Evolutionary conservation across 2,113 vertebrate species (phyloP).

Genomic region (Megaceryle torquata): DNA sequence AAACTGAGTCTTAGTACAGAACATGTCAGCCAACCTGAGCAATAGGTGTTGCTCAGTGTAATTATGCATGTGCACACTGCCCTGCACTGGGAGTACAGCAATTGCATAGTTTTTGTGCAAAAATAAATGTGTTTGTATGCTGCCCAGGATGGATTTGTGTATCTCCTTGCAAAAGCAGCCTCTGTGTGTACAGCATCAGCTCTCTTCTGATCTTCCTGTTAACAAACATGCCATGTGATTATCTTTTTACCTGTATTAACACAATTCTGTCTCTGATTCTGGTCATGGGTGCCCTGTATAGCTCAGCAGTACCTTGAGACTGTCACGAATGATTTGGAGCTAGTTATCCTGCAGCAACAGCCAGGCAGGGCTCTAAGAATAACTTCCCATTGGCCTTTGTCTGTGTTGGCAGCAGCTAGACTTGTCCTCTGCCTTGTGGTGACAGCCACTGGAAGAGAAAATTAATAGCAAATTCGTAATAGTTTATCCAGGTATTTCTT

Average conservation of each 20-base stretch:
- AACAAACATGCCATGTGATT: neutral
- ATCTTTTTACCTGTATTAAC: neutral
- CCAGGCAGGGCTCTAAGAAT: constrained; percentile 48
- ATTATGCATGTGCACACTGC: neutral
- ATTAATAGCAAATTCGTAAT: neutral
- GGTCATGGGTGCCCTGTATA: neutral
- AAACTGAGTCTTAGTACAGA: neutral
- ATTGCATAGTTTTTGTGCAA: neutral
- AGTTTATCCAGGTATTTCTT: neutral
- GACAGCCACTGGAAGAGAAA: neutral
- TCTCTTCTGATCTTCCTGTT: neutral
- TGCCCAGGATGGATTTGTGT: neutral
- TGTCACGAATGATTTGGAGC: constrained; percentile 31
- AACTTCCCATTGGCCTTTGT: constrained; percentile 47
- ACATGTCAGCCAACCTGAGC: constrained; percentile 42
- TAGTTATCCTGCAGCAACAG: constrained; percentile 36
- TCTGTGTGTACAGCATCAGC: neutral
- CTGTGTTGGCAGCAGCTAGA: constrained; percentile 6
- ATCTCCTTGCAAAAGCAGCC: neutral
- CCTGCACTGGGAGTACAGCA: neutral
- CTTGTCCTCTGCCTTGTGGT: neutral
- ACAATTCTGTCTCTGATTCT: constrained; percentile 14
- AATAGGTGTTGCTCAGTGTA: neutral
- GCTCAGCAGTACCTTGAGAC: constrained; percentile 48
- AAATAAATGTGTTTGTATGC: neutral